Conservation (phyloP, 2,888 invertebrate genomes). For the Calameuta idolon region DNA sequence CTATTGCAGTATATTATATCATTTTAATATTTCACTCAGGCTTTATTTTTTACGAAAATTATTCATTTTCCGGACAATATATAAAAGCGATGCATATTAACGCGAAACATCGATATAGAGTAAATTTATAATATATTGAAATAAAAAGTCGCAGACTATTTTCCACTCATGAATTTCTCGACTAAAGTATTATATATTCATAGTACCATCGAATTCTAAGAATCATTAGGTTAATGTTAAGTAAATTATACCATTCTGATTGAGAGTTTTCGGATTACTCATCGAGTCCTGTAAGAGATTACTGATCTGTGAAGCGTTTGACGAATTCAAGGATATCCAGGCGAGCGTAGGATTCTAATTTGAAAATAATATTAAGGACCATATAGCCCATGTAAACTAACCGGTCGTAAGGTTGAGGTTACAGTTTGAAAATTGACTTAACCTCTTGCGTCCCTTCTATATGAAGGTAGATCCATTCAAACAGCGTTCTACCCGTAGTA, state of each 20-base stretch:
- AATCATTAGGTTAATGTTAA: background rate
- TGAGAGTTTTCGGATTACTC: background rate
- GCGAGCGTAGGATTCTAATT: constrained; percentile 21
- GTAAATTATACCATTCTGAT: background rate
- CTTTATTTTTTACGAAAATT: background rate
- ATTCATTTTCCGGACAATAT: no score
- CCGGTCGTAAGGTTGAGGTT: constrained; percentile 18
- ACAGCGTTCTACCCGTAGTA: constrained; percentile 18
- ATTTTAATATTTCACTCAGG: background rate
- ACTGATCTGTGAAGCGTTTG: background rate
- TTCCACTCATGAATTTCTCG: background rate
- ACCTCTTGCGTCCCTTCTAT: constrained; percentile 29
- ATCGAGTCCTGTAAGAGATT: background rate
- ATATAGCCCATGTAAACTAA: background rate
- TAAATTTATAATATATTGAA: background rate
- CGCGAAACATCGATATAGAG: background rate
- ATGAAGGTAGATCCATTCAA: background rate
- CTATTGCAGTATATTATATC: background rate
- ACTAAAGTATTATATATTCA: background rate
- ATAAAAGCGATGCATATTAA: background rate
- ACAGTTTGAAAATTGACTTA: constrained; percentile 37
- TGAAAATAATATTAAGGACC: constrained; percentile 31
- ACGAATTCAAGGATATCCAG: background rate
- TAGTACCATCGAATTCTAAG: background rate
- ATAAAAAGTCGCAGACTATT: background rate